Percentiles rank a stretch among this genome's conserved stretches.
Evolutionary conservation across 2,113 vertebrate genomes (phyloP).

Genomic region (Bucco capensis): DNA sequence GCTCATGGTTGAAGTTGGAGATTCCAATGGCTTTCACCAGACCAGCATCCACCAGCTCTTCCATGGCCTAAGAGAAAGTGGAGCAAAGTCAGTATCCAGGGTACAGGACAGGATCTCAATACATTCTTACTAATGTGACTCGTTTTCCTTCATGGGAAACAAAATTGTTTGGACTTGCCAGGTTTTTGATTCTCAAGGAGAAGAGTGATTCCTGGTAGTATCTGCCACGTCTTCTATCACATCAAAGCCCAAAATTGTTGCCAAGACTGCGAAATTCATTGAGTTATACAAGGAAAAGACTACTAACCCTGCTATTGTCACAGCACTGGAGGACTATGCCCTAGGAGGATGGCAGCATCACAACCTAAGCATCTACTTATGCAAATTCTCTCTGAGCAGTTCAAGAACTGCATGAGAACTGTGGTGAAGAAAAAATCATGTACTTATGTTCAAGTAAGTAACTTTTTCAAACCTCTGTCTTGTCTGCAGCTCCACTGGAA

Average conservation of each 20-base stretch:
- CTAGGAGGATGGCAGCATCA: background rate
- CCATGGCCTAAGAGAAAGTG: constrained; percentile 81
- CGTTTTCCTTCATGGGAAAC: background rate
- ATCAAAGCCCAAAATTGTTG: background rate
- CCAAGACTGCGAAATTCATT: background rate
- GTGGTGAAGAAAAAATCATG: background rate
- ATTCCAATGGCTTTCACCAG: constrained; percentile 89
- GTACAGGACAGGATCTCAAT: background rate
- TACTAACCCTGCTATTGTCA: background rate
- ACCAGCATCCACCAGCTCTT: constrained; percentile 86
- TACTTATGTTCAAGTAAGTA: background rate
- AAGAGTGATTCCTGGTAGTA: background rate
- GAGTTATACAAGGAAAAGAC: background rate
- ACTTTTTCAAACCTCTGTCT: background rate
- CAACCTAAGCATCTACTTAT: background rate
- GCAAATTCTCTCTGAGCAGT: background rate
- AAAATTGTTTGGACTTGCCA: background rate
- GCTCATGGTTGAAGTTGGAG: constrained; percentile 90
- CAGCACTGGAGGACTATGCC: background rate
- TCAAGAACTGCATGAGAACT: background rate
- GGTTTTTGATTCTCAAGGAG: background rate
- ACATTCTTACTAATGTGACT: background rate
- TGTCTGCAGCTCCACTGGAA: background rate
- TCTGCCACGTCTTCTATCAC: background rate
- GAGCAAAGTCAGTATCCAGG: background rate